Conservation (phyloP, 2,888 invertebrate genomes). For the Andrena trimmerana region DNA sequence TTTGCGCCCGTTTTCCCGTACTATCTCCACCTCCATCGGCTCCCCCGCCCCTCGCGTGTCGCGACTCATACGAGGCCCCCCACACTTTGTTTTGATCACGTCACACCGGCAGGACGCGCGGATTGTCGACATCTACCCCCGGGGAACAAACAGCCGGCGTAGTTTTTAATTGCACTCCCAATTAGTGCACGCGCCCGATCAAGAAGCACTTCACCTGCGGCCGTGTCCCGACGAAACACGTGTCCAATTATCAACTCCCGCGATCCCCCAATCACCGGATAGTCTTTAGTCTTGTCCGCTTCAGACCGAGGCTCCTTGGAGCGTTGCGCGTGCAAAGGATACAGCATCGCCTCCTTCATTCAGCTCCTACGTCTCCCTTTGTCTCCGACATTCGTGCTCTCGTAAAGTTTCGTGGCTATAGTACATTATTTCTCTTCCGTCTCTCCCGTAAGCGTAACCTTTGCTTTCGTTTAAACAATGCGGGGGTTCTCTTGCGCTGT, state of each 20-base stretch:
- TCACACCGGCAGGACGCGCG: slow-evolving; percentile 54
- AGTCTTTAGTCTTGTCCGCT: slow-evolving; percentile 14
- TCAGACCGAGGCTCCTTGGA: slow-evolving; percentile 9
- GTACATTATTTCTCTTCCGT: neutral
- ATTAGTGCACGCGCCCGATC: slow-evolving; percentile 83
- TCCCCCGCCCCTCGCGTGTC: slow-evolving; percentile 10
- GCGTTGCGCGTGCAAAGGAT: neutral
- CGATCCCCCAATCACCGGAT: slow-evolving; percentile 44
- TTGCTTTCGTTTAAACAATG: neutral
- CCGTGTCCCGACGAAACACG: slow-evolving; percentile 76
- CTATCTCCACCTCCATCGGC: slow-evolving; percentile 6
- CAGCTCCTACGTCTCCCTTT: neutral
- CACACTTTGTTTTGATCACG: slow-evolving; percentile 73
- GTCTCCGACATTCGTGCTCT: neutral
- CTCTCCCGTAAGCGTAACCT: neutral
- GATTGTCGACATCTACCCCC: slow-evolving; percentile 49
- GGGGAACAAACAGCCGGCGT: slow-evolving; percentile 65
- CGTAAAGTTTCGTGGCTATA: neutral
- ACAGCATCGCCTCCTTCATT: neutral
- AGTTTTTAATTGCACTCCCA: slow-evolving; percentile 83
- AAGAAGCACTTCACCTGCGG: slow-evolving; percentile 77
- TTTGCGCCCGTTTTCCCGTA: slow-evolving; percentile 18
- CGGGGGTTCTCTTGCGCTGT: neutral
- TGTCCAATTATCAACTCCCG: slow-evolving; percentile 82
- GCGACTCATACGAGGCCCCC: slow-evolving; percentile 29